Conservation (phyloP, 1,140 invertebrate species). For the Phymorhynchus buccinoides region DNA sequence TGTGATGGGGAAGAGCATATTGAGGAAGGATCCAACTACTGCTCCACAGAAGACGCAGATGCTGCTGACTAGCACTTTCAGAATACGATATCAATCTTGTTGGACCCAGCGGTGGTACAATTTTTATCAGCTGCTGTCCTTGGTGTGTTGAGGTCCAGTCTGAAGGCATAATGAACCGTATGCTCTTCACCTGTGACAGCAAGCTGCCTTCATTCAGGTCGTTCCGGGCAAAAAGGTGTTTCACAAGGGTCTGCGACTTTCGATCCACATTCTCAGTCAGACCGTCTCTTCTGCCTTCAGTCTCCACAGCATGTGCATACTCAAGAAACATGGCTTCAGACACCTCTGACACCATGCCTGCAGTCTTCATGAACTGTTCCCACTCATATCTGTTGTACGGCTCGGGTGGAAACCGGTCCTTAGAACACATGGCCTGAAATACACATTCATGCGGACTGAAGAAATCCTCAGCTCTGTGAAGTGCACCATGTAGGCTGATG, state of each 20-base stretch:
- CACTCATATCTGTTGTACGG: background rate
- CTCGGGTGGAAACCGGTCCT: background rate
- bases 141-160: background rate
- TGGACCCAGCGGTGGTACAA: conserved; percentile 17
- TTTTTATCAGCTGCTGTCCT: background rate
- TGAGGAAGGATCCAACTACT: conserved; percentile 38
- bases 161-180: conserved; percentile 49
- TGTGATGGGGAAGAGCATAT: conserved; percentile 30
- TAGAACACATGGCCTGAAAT: background rate
- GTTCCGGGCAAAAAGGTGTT: background rate
- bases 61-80: conserved; percentile 9
- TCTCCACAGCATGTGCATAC: background rate
- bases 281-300: background rate
- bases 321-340: conserved; percentile 13
- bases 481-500: background rate
- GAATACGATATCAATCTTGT: conserved; percentile 39
- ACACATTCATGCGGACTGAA: conserved; percentile 19
- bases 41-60: conserved; percentile 49
- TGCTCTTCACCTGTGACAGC: conserved; percentile 29
- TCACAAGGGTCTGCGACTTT: conserved; percentile 10
- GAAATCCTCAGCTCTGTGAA: conserved; percentile 11
- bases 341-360: conserved; percentile 1
- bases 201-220: background rate
- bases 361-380: background rate
- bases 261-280: background rate